Base-by-base conservation (phyloP, 2,113 vertebrate species). In the Tragelaphus scriptus region DNA sequence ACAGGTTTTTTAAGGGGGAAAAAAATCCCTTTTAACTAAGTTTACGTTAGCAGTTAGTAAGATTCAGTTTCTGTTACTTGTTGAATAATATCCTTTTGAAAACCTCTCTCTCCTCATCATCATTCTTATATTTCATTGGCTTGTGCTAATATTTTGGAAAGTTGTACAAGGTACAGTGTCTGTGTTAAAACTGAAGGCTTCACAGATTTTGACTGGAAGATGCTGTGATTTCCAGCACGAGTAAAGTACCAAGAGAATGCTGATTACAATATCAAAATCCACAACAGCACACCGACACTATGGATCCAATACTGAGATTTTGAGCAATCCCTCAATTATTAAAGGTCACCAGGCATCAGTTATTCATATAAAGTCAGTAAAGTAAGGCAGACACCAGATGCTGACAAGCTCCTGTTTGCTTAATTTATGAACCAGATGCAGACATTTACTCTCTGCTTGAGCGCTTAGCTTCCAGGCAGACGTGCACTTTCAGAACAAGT, bases 281-380 rank as follows among this genome's bases (percentile, higher is more conserved):
- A 30, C 25, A 87, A 1, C 3, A 81, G 9, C 94, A 92, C 47
- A 55, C 25, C 59, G 89, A 23, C 0, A 96, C 17, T 30, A n/a
- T 86, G 61, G 95, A 94, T 87, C 47, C 85, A 71, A 80, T 82
- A 58, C 1, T 71, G 96, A 95, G 98, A 97, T 85, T 80, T 63
- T 59, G 91, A 97, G 81, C 36, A 95, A 59, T 16, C 49, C 85
- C 55, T 77, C 81, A 90, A 96, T 94, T 94, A 98, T 91, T 89
- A 96, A 98, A 98, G 96, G 98, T 98, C 96, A 97, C 92, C 91
- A 94, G 26, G 92, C 55, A 96, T 93, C 91, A 88, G 92, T 97
- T 98, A 85, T 92, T 98, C 86, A 96, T 71, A 82, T 80, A 95
- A 97, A 90, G 77, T 21, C 96, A 98, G 86, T 91, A 53, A 93